Conservation (phyloP, 2,888 invertebrate species). For the Aethes cnicana region DNA sequence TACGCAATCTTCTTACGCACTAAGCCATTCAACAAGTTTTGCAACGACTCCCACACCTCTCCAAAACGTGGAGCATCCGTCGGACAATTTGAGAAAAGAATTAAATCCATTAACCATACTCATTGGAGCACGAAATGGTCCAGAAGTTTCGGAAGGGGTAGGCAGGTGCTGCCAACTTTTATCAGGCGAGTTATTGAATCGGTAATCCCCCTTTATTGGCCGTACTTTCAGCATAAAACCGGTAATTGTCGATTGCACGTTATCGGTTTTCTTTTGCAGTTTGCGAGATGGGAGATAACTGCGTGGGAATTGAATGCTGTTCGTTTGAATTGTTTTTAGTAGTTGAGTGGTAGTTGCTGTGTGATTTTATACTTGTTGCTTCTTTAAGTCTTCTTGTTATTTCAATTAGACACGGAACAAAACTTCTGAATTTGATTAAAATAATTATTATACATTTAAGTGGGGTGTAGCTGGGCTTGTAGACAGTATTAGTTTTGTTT, state of each 20-base stretch:
- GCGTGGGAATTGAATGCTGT: too few relatives aligned
- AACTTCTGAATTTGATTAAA: too few relatives aligned
- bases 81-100: conserved; percentile 23
- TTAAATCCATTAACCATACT: conserved; percentile 25
- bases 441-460: too few relatives aligned
- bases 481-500: too few relatives aligned
- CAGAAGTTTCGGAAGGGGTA: conserved; percentile 31
- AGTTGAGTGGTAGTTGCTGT: conserved; percentile 2
- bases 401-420: too few relatives aligned
- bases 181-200: conserved; percentile 68
- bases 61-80: background rate
- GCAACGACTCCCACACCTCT: too few relatives aligned
- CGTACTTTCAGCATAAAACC: conserved; percentile 49
- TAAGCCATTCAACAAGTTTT: too few relatives aligned
- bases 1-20: too few relatives aligned
- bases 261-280: conserved; percentile 30
- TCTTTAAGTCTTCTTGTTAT: too few relatives aligned
- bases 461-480: too few relatives aligned
- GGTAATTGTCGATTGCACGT: conserved; percentile 40
- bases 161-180: conserved; percentile 56
- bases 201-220: conserved; percentile 68
- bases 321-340: conserved; percentile 7
- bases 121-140: conserved; percentile 12
- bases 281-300: background rate
- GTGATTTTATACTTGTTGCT: background rate